Conservation (phyloP, 2,888 invertebrate genomes). For the Spisula solida region DNA sequence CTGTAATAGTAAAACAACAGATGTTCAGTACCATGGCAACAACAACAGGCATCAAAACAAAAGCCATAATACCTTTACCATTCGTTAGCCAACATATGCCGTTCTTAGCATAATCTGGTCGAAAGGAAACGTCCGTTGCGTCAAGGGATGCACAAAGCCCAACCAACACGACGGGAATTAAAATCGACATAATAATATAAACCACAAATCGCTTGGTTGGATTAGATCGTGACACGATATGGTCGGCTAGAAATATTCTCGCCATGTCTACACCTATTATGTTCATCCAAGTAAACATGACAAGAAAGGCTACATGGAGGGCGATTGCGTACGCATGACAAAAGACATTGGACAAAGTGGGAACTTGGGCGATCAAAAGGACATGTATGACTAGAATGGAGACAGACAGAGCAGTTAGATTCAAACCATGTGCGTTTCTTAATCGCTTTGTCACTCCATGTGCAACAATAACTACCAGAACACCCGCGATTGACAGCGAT, state of each 20-base stretch:
- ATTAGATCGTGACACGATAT: not conserved
- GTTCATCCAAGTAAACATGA: constrained; percentile 53
- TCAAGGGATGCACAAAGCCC: constrained; percentile 16
- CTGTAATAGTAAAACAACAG: constrained; percentile 26
- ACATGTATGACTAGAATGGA: constrained; percentile 39
- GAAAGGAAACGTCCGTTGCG: not conserved
- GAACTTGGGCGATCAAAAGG: constrained; percentile 26
- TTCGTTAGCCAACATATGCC: constrained; percentile 53
- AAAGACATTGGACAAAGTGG: not conserved
- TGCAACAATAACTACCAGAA: constrained; percentile 21
- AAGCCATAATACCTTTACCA: constrained; percentile 31
- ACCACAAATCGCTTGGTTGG: constrained; percentile 22
- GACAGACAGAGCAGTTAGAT: constrained; percentile 44
- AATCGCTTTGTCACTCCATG: constrained; percentile 35
- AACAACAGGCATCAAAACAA: constrained; percentile 47
- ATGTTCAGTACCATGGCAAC: constrained; percentile 38
- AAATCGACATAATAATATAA: constrained; percentile 23
- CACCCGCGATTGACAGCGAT: constrained; percentile 32
- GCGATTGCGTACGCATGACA: constrained; percentile 30
- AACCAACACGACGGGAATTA: constrained; percentile 12
- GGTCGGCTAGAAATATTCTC: constrained; percentile 29
- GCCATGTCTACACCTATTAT: constrained; percentile 57
- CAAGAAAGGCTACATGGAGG: constrained; percentile 42
- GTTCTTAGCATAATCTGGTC: constrained; percentile 35
- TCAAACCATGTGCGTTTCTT: constrained; percentile 56